Conservation (phyloP, 2,113 vertebrate genomes). For the Aptenodytes forsteri region DNA sequence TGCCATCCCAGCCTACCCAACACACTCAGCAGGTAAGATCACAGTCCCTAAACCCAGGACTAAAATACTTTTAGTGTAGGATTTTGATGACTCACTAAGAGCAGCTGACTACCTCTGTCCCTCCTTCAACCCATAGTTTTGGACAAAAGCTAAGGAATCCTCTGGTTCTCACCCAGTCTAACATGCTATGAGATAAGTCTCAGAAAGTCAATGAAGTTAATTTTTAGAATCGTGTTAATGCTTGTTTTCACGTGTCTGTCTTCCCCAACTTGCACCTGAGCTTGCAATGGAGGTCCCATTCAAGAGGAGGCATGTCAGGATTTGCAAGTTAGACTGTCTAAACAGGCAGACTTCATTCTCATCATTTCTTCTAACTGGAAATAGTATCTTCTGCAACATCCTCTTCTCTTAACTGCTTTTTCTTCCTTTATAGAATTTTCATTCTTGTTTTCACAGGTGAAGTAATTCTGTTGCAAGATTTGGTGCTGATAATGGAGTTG, state of each 20-base stretch:
- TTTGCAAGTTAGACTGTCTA: background rate
- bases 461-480: background rate
- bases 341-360: background rate
- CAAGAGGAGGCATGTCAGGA: background rate
- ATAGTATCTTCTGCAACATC: background rate
- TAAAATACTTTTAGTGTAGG: background rate
- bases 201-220: no score
- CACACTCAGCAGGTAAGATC: slow-evolving; percentile 74
- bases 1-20: slow-evolving; percentile 69
- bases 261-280: background rate
- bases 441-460: background rate
- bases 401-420: background rate
- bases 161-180: background rate
- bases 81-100: background rate
- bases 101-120: background rate
- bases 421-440: background rate
- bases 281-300: background rate
- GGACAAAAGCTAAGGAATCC: background rate
- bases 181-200: no score
- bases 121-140: background rate
- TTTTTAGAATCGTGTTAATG: background rate
- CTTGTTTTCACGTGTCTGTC: background rate
- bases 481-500: background rate
- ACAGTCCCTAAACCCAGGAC: background rate
- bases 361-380: background rate